Conservation (phyloP, 2,888 invertebrate genomes). For the Tenthredo mesomela region DNA sequence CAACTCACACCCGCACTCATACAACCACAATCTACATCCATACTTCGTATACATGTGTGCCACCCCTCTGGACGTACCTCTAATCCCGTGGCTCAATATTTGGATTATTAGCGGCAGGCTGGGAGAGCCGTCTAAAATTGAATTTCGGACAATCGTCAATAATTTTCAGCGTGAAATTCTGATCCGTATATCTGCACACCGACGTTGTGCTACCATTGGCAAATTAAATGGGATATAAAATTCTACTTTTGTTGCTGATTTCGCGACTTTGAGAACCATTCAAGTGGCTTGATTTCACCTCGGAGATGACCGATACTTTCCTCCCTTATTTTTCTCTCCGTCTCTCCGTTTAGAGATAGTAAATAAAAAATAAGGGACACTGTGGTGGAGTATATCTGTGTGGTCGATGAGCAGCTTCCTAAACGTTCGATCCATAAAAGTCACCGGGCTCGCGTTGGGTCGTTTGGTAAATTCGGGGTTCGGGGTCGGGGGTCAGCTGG, state of each 20-base stretch:
- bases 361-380: constrained; percentile 46
- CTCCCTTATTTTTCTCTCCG: neutral
- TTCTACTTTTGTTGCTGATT: neutral
- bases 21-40: neutral
- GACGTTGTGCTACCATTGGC: neutral
- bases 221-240: neutral
- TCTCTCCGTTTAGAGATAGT: neutral
- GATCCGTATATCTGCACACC: neutral
- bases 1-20: neutral
- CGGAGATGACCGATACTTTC: neutral
- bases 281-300: neutral
- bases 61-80: constrained; percentile 23
- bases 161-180: neutral
- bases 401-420: constrained; percentile 54
- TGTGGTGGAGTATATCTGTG: constrained; percentile 2
- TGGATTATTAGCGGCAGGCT: constrained; percentile 44
- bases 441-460: constrained; percentile 62
- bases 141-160: constrained; percentile 25
- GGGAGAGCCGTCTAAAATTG: neutral
- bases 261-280: neutral
- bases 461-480: constrained; percentile 57
- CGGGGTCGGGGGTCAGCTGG: constrained; percentile 56
- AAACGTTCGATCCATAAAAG: constrained; percentile 68
- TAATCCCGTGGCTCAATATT: constrained; percentile 48
- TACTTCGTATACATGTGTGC: neutral